These are phyloP conservation scores for Xanthia togata DNA, from an alignment of 2,888 invertebrate species.

Conservation along the genomic window DNA sequence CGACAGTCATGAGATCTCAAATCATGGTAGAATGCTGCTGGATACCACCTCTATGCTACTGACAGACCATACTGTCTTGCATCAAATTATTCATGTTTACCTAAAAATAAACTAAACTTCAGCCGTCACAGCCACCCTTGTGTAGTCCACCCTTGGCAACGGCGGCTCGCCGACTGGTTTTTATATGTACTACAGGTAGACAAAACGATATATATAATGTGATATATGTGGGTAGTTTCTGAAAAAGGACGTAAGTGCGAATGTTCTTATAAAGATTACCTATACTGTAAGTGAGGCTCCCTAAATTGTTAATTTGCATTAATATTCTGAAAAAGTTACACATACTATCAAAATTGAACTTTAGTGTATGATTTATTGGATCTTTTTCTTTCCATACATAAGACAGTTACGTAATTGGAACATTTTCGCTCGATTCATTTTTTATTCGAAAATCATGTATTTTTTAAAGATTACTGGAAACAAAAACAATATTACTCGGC, in stretches of 20 bases:
- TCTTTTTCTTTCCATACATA: too few relatives aligned
- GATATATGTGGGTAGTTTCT: constrained; percentile 2
- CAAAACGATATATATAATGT: not conserved
- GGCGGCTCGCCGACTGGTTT: constrained; percentile 43
- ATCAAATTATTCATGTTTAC: constrained; percentile 26
- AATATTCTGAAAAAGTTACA: too few relatives aligned
- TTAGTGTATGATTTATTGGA: too few relatives aligned
- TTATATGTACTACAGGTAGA: not conserved
- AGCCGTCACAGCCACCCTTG: not conserved
- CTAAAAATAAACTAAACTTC: constrained; percentile 36
- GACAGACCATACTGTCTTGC: not conserved
- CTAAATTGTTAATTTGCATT: too few relatives aligned
- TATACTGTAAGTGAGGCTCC: too few relatives aligned
- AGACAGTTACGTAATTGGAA: too few relatives aligned
- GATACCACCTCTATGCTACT: not conserved
- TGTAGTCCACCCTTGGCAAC: constrained; percentile 18
- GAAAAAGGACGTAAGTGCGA: constrained; percentile 10
- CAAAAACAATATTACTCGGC: too few relatives aligned
- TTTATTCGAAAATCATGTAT: too few relatives aligned
- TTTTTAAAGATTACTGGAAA: too few relatives aligned
- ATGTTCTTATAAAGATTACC: not conserved
- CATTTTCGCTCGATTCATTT: too few relatives aligned
- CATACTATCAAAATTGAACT: too few relatives aligned
- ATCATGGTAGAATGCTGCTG: not conserved
- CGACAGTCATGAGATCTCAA: not conserved